These are phyloP conservation scores for Cataglyphis altisquamis DNA, from an alignment of 2,888 invertebrate species.

Conservation along the genomic window DNA sequence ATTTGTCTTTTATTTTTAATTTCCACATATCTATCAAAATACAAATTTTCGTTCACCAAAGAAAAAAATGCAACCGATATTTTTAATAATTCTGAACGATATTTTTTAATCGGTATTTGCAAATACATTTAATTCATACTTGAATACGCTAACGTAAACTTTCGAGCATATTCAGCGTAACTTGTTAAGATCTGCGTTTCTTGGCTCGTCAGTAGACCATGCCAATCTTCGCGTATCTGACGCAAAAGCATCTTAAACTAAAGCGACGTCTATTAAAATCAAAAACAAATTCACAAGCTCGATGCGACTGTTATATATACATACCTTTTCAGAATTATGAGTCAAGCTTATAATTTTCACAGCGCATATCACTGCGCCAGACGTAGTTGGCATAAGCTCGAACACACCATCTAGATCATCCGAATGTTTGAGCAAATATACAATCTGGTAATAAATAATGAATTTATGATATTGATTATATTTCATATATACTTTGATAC, in stretches of 20 bases:
- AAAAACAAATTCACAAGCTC: not conserved
- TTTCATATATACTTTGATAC: not conserved
- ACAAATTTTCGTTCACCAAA: not conserved
- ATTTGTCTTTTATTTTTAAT: not conserved
- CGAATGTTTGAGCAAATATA: not conserved
- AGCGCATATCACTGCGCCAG: constrained; percentile 8
- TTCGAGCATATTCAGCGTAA: constrained; percentile 24
- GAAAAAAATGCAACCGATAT: not conserved
- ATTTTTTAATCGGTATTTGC: not conserved
- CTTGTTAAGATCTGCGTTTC: constrained; percentile 31
- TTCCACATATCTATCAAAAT: not conserved
- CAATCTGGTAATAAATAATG: constrained; percentile 16
- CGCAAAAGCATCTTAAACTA: constrained; percentile 31
- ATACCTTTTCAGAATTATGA: constrained; percentile 15
- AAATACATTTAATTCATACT: constrained; percentile 21
- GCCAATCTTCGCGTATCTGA: constrained; percentile 12
- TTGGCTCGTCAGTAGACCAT: not conserved
- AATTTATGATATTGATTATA: not conserved
- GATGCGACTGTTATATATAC: not conserved
- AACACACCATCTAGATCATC: constrained; percentile 13
- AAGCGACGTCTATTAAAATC: not conserved
- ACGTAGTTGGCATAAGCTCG: constrained; percentile 12
- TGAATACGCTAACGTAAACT: constrained; percentile 27
- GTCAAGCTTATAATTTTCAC: not conserved
- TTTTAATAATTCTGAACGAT: not conserved